A percentile compares a stretch with the other conserved stretches of the same genome.
Evolutionary conservation across 35 echinoderm and acorn worm genomes (phyloP).

Genomic region (Holothuria glaberrima): DNA sequence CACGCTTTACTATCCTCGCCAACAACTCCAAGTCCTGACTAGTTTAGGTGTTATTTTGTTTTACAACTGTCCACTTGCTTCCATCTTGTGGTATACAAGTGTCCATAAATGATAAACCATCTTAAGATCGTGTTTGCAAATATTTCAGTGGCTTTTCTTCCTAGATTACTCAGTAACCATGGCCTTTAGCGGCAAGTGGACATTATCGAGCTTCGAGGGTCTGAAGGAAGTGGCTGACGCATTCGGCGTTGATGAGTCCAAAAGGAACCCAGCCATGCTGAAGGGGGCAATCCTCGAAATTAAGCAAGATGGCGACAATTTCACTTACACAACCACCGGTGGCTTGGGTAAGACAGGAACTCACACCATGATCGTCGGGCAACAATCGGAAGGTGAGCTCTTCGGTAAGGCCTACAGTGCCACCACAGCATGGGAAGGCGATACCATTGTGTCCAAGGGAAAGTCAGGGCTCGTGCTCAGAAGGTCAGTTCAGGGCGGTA

Average conservation of each 20-base stretch:
- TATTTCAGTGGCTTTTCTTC: no score
- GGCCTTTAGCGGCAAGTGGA: slow-evolving; percentile 63
- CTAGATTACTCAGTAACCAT: slow-evolving; percentile 22
- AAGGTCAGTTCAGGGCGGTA: slow-evolving; percentile 34
- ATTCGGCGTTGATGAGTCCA: slow-evolving; percentile 45
- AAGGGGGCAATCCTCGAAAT: slow-evolving; percentile 53
- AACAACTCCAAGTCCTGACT: no score
- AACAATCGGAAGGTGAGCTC: slow-evolving; percentile 36
- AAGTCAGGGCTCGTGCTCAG: slow-evolving; percentile 15
- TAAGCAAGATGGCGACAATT: slow-evolving; percentile 74
- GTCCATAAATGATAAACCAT: no score
- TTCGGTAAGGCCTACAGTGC: slow-evolving; percentile 50
- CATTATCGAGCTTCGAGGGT: slow-evolving; percentile 58
- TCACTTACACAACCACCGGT: slow-evolving; percentile 63
- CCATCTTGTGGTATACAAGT: no score
- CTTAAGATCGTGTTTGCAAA: no score
- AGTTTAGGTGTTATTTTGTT: no score
- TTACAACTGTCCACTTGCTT: no score
- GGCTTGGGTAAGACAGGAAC: slow-evolving; percentile 56
- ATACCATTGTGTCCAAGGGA: no score
- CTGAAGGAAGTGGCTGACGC: slow-evolving; percentile 55
- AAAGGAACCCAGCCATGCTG: slow-evolving; percentile 34
- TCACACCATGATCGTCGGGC: slow-evolving; percentile 51
- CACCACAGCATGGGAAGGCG: no score
- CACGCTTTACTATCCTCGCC: no score